Percentiles rank a stretch among this genome's conserved stretches.
These are phyloP conservation scores for Zaprionus ghesquierei DNA, from an alignment of 1,140 invertebrate species.

Conservation along the genomic window DNA sequence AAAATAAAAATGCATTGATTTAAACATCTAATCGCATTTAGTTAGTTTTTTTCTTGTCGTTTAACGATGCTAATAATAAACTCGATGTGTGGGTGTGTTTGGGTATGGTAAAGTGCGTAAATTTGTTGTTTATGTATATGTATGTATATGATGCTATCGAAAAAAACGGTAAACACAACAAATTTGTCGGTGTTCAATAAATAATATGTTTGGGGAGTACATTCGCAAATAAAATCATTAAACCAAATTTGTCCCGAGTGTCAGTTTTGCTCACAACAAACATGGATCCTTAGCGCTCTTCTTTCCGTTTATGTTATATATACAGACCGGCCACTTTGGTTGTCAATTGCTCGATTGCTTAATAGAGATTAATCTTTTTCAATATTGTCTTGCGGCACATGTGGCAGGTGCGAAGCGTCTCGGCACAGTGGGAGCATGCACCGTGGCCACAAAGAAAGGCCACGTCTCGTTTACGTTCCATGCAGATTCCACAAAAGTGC, in stretches of 20 bases:
- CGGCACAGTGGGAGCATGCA: slow-evolving; percentile 92
- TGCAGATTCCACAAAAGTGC: slow-evolving; percentile 91
- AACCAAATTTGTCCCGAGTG: not conserved
- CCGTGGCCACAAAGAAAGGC: slow-evolving; percentile 95
- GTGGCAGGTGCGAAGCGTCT: slow-evolving; percentile 92
- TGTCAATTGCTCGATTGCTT: slow-evolving; percentile 59
- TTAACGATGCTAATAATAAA: slow-evolving; percentile 66
- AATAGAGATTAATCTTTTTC: slow-evolving; percentile 94
- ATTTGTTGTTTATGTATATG: slow-evolving; percentile 45
- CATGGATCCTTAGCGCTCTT: slow-evolving; percentile 5
- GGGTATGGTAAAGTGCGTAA: slow-evolving; percentile 29
- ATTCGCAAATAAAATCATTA: slow-evolving; percentile 12
- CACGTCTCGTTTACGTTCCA: slow-evolving; percentile 90
- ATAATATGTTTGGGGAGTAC: slow-evolving; percentile 49
- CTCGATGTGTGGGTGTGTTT: slow-evolving; percentile 52
- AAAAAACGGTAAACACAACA: slow-evolving; percentile 43
- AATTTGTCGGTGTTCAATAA: slow-evolving; percentile 61
- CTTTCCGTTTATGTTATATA: slow-evolving; percentile 42
- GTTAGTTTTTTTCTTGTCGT: slow-evolving; percentile 62
- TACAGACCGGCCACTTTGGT: slow-evolving; percentile 81
- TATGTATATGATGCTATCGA: slow-evolving; percentile 28
- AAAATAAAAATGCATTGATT: slow-evolving; percentile 38
- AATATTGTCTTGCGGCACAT: slow-evolving; percentile 95
- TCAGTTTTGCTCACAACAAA: slow-evolving; percentile 5
- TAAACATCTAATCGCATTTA: slow-evolving; percentile 61